phyloP scores from a whole-genome alignment of 2,888 invertebrate genomes.

The Calameuta idolon region DNA sequence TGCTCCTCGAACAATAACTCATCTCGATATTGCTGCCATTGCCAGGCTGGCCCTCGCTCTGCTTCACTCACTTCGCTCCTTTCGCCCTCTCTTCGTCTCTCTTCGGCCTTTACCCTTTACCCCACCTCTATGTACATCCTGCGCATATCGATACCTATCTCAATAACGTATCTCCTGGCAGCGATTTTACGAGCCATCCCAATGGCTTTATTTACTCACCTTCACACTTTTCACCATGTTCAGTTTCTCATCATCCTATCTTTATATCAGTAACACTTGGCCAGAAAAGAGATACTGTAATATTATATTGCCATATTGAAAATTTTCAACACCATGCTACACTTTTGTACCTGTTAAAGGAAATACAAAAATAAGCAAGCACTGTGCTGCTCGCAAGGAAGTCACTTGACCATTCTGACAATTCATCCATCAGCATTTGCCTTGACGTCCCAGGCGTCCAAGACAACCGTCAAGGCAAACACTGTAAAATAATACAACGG shows the following conservation, averaged over 20 bases:
- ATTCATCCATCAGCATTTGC: neutral
- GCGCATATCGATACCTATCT: neutral
- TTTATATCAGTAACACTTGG: neutral
- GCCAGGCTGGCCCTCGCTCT: slow-evolving; percentile 35
- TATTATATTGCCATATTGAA: neutral
- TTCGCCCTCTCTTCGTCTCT: neutral
- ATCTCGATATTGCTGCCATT: slow-evolving; percentile 52
- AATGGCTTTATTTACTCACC: neutral
- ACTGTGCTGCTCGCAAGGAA: neutral
- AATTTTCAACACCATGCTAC: neutral
- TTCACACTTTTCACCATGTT: neutral
- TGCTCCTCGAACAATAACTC: slow-evolving; percentile 59
- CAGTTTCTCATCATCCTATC: neutral
- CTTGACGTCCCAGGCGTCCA: neutral
- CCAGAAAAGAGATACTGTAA: neutral
- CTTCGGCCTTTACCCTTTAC: neutral
- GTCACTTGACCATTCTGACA: neutral
- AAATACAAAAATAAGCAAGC: neutral
- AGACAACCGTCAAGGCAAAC: neutral
- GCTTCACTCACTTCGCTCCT: slow-evolving; percentile 6
- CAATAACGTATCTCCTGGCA: neutral
- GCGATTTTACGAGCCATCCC: neutral
- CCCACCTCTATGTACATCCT: neutral
- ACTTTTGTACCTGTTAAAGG: neutral
- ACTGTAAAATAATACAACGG: neutral